A percentile compares a stretch with the other conserved stretches of the same genome.
Conservation (phyloP, 2,888 invertebrate species). For the Drosophila melanosoma region DNA sequence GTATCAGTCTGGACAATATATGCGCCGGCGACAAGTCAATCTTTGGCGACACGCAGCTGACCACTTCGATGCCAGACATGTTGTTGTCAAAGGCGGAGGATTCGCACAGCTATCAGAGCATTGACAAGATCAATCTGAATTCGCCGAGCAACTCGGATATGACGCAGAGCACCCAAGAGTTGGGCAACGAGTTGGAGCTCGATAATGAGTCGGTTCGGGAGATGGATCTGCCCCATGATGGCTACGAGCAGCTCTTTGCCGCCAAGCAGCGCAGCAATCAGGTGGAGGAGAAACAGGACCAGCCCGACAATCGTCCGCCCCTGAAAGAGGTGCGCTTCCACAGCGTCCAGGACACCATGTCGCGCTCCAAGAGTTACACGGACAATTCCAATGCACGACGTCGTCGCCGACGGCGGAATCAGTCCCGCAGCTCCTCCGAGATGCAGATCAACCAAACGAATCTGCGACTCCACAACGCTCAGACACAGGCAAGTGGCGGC, state of each 20-base stretch:
- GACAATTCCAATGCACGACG: slow-evolving; percentile 85
- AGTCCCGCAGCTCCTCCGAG: slow-evolving; percentile 84
- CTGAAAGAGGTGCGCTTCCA: slow-evolving; percentile 84
- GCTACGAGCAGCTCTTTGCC: slow-evolving; percentile 75
- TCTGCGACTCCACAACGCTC: slow-evolving; percentile 82
- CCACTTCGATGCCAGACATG: slow-evolving; percentile 88
- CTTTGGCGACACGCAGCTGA: slow-evolving; percentile 84
- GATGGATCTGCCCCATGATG: slow-evolving; percentile 76
- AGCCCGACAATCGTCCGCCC: slow-evolving; percentile 66
- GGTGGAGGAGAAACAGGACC: slow-evolving; percentile 47
- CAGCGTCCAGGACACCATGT: slow-evolving; percentile 85
- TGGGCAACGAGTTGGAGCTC: slow-evolving; percentile 82
- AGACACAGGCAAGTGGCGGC: slow-evolving; percentile 73
- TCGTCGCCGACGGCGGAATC: slow-evolving; percentile 82
- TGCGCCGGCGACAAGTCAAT: slow-evolving; percentile 85
- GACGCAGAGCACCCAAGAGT: slow-evolving; percentile 84
- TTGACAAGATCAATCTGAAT: slow-evolving; percentile 83
- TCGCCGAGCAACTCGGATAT: slow-evolving; percentile 83
- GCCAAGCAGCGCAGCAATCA: slow-evolving; percentile 50
- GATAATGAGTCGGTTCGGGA: slow-evolving; percentile 77
- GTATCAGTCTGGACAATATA: slow-evolving; percentile 86
- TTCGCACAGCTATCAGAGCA: slow-evolving; percentile 84
- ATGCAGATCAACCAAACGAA: slow-evolving; percentile 84
- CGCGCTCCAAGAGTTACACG: slow-evolving; percentile 86
- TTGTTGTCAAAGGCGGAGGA: slow-evolving; percentile 82